Evolutionary conservation across 2,113 vertebrate genomes (phyloP), one percentile per base, ranked within the genome.

Genomic region (Loxodonta africana): DNA sequence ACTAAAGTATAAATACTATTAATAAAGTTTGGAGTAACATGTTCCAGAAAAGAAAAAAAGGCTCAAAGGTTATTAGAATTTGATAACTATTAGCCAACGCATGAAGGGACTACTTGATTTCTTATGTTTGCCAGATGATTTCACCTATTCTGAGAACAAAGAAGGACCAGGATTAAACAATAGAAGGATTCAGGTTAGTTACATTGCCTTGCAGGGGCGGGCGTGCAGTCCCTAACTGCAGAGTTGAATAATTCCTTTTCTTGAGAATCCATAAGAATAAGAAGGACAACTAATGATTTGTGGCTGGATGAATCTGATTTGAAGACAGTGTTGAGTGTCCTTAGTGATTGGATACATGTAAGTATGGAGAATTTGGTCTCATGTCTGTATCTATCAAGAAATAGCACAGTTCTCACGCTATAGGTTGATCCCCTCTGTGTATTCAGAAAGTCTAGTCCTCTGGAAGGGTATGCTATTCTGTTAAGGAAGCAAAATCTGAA

Each of bases 401-500:
- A 14, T 90, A 84, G n/a, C 37, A 46, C 26, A 10, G 33, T 62
- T 60, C 8, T 78, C 73, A 93, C 5, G 20, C 46, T 41, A 2
- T 18, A 4, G 71, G 18, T 83, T 53, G n/a, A 76, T 67, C 48
- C 1, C 1, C 9, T 48, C 6, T 28, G 2, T 82, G 62, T 71
- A 5, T 63, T 92, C n/a, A 73, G 74, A 60, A 74, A 67, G 18
- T 57, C 65, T 46, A 21, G 33, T 21, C 3, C 10, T 30, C 26
- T 73, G n/a, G 46, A 92, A 57, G 60, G 26, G 10, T 12, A 48
- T 14, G 37, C 44, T 28, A 65, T 41, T 28, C 33, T 33, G 33
- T 71, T 87, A 57, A 73, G 85, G 81, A 86, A 97, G 57, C 10
- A 76, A 88, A 67, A 41, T 63, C 44, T 85, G 18, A 83, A 82